Evolutionary conservation across 2,797 vertebrate species (phyloP).

Genomic region (Paramormyrops hopkinsi): DNA sequence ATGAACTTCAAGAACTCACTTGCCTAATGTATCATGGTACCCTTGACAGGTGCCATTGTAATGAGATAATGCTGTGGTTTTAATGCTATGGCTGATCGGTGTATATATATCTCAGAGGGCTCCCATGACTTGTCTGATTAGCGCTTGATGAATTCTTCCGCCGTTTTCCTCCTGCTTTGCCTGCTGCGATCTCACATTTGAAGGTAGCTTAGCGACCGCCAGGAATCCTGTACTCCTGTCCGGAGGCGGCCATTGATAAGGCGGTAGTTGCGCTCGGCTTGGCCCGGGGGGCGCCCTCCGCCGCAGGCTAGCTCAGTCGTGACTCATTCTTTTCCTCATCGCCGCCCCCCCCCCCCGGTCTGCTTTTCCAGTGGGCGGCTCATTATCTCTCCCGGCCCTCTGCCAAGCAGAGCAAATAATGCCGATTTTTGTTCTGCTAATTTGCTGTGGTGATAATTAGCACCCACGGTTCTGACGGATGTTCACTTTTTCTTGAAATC

Average conservation of each 20-base stretch:
- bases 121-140: not conserved
- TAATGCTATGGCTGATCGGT: not conserved
- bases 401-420: not conserved
- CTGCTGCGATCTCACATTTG: not conserved
- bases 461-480: not conserved
- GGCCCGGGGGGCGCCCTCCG: not conserved
- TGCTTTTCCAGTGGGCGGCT: not conserved
- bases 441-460: slow-evolving; percentile 6
- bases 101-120: not conserved
- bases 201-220: not conserved
- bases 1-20: not conserved
- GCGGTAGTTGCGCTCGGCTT: not conserved
- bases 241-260: not conserved
- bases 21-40: not conserved
- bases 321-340: not conserved
- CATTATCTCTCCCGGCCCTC: not conserved
- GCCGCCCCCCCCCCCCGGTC: not conserved
- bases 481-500: not conserved
- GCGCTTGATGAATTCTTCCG: not conserved
- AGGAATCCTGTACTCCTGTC: not conserved
- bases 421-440: not conserved
- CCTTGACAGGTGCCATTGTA: not conserved
- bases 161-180: not conserved
- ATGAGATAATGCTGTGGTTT: not conserved
- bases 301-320: not conserved